Evolutionary conservation across 2,113 vertebrate genomes (phyloP), one percentile per base, ranked within the genome.

Genomic region (Pluvianellus socialis): DNA sequence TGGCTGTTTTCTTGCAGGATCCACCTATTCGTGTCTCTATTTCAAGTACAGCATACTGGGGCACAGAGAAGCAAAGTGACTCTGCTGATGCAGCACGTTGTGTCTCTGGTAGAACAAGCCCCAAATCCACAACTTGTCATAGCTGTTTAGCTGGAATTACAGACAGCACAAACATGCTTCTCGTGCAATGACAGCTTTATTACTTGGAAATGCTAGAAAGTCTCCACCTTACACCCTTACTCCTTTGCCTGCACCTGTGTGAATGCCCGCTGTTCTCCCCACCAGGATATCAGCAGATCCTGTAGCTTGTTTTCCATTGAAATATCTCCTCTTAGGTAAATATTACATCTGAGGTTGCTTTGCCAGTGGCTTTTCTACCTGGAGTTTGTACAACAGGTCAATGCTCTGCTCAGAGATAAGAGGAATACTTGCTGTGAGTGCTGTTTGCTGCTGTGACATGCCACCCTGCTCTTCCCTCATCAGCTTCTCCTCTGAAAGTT

Each of bases 251-350:
- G 84, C 89, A 81, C 59, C 20, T 23, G 86, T 92, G 81, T 96
- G 88, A 90, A 95, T 93, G 90, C 71, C 88, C 47, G 17, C 79
- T 94, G 83, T 92, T 95, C 67, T 93, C 49, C 84, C 93, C 74
- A 94, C 35, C 12, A 79, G 88, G 63, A 81, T 94, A 76, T 97
- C 97, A 97, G 86, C 95, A 96, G 88, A 95, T 84, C 90, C 88
- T 94, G 88, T n/a, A 86, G 95, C 44, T 95, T 97, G 96, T 98
- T 98, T 97, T 96, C 80, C 86, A 96, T 27, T 83, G 81, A 92
- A 97, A 96, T 96, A 38, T 70, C 91, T 97, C 81, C 35, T 95
- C 83, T 98, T 97, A 28, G 91, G 97, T 93, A 97, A 97, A 98
- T 96, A 98, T 96, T 97, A 95, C 83, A 93, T 95, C 79, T 91